Evolutionary conservation across 2,888 invertebrate genomes (phyloP), one percentile per base, ranked within the genome.

Genomic region (Drosophila algonquin): DNA sequence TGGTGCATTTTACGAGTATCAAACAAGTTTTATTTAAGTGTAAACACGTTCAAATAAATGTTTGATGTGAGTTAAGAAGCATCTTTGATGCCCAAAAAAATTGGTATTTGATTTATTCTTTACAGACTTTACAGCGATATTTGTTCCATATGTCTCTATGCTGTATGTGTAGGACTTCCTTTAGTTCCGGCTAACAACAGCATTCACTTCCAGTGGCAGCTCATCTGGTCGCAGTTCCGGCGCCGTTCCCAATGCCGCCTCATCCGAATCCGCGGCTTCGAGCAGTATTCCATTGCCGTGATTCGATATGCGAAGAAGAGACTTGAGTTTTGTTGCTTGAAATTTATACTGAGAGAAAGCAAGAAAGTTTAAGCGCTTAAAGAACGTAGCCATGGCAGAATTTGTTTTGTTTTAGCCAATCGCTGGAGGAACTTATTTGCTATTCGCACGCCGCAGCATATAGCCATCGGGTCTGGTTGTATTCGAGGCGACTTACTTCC

Each of bases 261-360:
- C 63, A 10, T 57, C 32, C 6, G 63, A 14, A 10, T 69, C 74
- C 9, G 32, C 54, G 3, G 51, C 30, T 24, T 73, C 79, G 0
- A 55, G 40, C n/a, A 77, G 44, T 1, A 79, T 75, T 14, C 89
- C 89, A 62, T 89, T 90, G 57, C 68, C 85, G 63, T 84, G 77
- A 47, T 40, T 63, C 0, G 90, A 89, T 21, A 91, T 89, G 77
- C 91, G 89, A 57, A 92, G 75, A 46, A 92, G 74, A 12, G 91
- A 91, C 80, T 92, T 92, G 40, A 92, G 69, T 77, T 92, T 92
- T 16, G 91, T 90, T 16, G 91, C 92, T 72, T 91, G 91, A 58
- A 90, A 92, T 84, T 92, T 92, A 63, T 90, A 90, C 91, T 92
- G 3, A 9, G 1, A 47, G n/a, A 16, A n/a, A 12, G 47, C 6